Conservation (phyloP, 2,888 invertebrate genomes). For the Hydriomena furcata region DNA sequence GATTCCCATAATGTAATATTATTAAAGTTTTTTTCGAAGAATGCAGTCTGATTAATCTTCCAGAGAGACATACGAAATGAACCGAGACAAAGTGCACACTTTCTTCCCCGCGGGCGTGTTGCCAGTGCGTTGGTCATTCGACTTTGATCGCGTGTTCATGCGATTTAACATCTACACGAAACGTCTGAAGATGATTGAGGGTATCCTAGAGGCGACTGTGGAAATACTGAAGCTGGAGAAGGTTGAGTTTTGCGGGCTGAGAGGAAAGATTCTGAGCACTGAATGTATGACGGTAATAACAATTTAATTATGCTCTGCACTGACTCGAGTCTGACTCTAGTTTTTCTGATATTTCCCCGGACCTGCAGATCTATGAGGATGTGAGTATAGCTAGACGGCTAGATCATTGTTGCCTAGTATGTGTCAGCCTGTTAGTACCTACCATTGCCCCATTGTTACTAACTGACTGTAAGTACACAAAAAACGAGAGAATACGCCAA, state of each 20-base stretch:
- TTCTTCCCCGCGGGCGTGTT: slow-evolving; percentile 82
- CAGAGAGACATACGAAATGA: slow-evolving; percentile 79
- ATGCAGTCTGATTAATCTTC: neutral
- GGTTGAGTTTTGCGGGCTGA: slow-evolving; percentile 89
- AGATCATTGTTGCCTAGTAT: too few species aligned
- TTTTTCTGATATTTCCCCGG: too few species aligned
- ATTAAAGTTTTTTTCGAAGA: too few species aligned
- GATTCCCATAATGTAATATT: too few species aligned
- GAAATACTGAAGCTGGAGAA: slow-evolving; percentile 95
- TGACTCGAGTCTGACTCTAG: too few species aligned
- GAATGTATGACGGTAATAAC: slow-evolving; percentile 71
- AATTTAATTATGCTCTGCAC: too few species aligned
- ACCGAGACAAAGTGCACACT: slow-evolving; percentile 77
- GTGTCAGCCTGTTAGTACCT: too few species aligned
- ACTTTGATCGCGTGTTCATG: slow-evolving; percentile 87
- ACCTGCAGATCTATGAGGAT: too few species aligned
- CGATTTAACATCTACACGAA: slow-evolving; percentile 85
- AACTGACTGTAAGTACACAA: too few species aligned
- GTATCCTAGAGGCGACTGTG: slow-evolving; percentile 88
- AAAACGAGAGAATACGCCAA: too few species aligned
- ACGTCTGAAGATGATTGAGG: slow-evolving; percentile 86
- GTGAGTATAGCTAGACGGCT: too few species aligned
- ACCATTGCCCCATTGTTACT: too few species aligned
- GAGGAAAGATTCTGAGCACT: slow-evolving; percentile 84
- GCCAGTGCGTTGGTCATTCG: slow-evolving; percentile 90